phyloP scores from a whole-genome alignment of 1,140 invertebrate genomes.

The Notospermus geniculatus region DNA sequence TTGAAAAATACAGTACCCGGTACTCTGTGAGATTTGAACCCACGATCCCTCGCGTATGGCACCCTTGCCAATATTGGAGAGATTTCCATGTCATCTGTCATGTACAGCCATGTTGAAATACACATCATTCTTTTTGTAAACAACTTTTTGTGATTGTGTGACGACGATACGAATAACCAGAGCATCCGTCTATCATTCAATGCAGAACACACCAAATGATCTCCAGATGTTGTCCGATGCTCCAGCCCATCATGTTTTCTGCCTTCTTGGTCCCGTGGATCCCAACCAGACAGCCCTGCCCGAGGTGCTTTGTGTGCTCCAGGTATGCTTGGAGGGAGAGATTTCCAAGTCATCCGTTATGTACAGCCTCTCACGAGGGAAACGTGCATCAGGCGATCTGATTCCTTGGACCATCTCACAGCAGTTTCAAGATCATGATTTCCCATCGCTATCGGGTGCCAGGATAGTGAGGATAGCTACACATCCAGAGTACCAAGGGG shows the following conservation, averaged over 20 bases:
- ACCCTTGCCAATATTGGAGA: constrained; percentile 80
- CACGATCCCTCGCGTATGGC: constrained; percentile 74
- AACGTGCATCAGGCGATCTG: constrained; percentile 89
- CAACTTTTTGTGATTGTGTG: no score
- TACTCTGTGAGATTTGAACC: no score
- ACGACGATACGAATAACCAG: no score
- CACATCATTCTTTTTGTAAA: not conserved
- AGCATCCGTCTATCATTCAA: no score
- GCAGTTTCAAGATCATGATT: constrained; percentile 85
- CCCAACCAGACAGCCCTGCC: constrained; percentile 69
- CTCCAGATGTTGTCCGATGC: constrained; percentile 98
- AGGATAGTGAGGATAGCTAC: constrained; percentile 94
- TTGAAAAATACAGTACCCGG: no score
- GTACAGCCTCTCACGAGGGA: constrained; percentile 77
- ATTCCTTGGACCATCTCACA: constrained; percentile 98
- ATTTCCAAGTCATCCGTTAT: constrained; percentile 78
- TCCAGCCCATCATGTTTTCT: constrained; percentile 96
- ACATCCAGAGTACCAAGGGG: constrained; percentile 94
- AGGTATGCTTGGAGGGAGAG: constrained; percentile 93
- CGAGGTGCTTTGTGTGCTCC: constrained; percentile 87
- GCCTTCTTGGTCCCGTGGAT: constrained; percentile 82
- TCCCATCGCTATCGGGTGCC: constrained; percentile 85
- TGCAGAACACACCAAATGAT: constrained; percentile 95
- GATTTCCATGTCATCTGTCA: not conserved
- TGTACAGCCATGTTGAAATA: constrained; percentile 11